Evolutionary conservation across 1,140 invertebrate species (phyloP).

Genomic region (Drosophila eugracilis): DNA sequence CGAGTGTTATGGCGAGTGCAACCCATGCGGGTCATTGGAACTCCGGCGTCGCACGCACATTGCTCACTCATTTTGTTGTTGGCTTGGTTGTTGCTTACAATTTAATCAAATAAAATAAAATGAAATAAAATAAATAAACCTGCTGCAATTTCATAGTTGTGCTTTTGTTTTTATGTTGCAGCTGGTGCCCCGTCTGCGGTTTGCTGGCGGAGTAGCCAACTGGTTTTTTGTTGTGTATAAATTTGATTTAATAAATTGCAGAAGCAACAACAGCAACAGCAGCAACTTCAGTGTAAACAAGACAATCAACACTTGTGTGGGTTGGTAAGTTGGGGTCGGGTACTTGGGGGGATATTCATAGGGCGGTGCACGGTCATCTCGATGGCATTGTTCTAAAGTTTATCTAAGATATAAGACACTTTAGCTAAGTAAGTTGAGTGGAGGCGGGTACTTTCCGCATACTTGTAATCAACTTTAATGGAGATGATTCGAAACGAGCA

Average conservation of each 20-base stretch:
- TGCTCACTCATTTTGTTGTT: conserved; percentile 41
- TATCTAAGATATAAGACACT: conserved; percentile 72
- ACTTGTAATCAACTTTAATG: conserved; percentile 19
- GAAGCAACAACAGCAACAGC: conserved; percentile 44
- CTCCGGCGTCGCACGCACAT: conserved; percentile 78
- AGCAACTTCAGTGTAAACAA: conserved; percentile 72
- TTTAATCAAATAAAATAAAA: conserved; percentile 79
- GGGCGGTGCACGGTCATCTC: conserved; percentile 26
- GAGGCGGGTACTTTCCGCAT: neutral
- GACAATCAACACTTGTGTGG: conserved; percentile 70
- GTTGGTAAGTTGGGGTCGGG: conserved; percentile 21
- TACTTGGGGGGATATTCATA: neutral
- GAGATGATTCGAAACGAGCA: conserved; percentile 2
- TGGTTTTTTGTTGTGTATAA: conserved; percentile 60
- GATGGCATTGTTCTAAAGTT: conserved; percentile 73
- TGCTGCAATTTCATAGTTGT: conserved; percentile 48
- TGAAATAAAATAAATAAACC: conserved; percentile 73
- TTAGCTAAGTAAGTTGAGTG: conserved; percentile 39
- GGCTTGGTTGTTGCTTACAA: conserved; percentile 45
- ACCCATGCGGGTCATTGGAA: conserved; percentile 79
- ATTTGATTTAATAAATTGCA: conserved; percentile 79
- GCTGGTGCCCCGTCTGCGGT: conserved; percentile 22
- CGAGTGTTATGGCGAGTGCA: conserved; percentile 12
- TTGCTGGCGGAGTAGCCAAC: conserved; percentile 46
- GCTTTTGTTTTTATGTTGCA: conserved; percentile 44